Evolutionary conservation across 2,797 vertebrate species (phyloP).

Genomic region (Sebastes alutus): DNA sequence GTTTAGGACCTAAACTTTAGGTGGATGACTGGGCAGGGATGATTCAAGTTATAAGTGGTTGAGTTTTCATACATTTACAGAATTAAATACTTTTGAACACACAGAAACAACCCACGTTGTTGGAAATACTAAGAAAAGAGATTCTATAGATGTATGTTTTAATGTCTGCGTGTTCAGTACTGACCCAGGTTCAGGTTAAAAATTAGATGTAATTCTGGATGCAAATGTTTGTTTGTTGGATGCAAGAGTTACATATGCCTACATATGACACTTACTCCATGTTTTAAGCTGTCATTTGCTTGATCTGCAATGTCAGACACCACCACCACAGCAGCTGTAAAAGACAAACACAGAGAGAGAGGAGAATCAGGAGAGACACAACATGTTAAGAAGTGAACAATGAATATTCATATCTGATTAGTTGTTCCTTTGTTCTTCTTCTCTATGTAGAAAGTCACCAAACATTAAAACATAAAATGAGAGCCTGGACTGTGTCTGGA

Average conservation of each 20-base stretch:
- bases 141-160: neutral
- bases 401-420: neutral
- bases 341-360: constrained; percentile 16
- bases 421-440: neutral
- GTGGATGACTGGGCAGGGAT: neutral
- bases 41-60: neutral
- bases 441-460: neutral
- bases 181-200: neutral
- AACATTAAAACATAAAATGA: constrained; percentile 19
- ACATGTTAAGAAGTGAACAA: neutral
- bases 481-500: constrained; percentile 9
- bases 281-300: constrained; percentile 89
- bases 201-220: neutral
- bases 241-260: neutral
- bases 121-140: neutral
- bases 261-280: constrained; percentile 88
- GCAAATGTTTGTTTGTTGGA: neutral
- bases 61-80: neutral
- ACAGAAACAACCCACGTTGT: neutral
- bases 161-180: neutral
- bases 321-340: constrained; percentile 87
- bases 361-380: neutral
- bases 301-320: constrained; percentile 91
- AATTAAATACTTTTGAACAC: neutral
- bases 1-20: neutral